Evolutionary conservation across 1,140 invertebrate species (phyloP).

Genomic region (Aphis craccivora): DNA sequence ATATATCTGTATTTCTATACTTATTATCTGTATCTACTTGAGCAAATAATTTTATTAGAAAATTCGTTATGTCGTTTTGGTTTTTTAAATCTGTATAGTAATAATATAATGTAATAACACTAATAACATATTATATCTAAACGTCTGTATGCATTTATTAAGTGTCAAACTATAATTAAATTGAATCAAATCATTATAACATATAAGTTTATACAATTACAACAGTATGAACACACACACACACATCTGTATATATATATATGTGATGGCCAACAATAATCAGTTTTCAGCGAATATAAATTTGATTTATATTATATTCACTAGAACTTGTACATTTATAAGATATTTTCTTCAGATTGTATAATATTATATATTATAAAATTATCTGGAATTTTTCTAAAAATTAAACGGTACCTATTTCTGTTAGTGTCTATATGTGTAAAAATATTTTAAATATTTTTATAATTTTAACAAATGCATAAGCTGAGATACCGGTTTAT

Average conservation of each 20-base stretch:
- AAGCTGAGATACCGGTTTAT: constrained; percentile 25
- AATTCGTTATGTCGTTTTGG: neutral
- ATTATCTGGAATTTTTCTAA: neutral
- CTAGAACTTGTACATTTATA: neutral
- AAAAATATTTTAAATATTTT: constrained; percentile 30
- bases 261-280: neutral
- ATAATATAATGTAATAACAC: too few relatives aligned
- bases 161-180: neutral
- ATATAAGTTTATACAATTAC: neutral
- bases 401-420: neutral
- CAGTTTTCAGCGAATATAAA: neutral
- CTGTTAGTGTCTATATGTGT: neutral
- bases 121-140: neutral
- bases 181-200: neutral
- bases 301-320: neutral
- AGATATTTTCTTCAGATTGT: neutral
- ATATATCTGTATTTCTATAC: too few relatives aligned
- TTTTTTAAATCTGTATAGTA: neutral
- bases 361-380: neutral
- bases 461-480: constrained; percentile 1
- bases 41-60: neutral
- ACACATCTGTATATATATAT: too few relatives aligned
- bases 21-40: neutral
- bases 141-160: neutral
- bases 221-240: neutral